phyloP scores from a whole-genome alignment of 2,113 vertebrate genomes.

The western clawed frog (Xenopus tropicalis) region DNA sequence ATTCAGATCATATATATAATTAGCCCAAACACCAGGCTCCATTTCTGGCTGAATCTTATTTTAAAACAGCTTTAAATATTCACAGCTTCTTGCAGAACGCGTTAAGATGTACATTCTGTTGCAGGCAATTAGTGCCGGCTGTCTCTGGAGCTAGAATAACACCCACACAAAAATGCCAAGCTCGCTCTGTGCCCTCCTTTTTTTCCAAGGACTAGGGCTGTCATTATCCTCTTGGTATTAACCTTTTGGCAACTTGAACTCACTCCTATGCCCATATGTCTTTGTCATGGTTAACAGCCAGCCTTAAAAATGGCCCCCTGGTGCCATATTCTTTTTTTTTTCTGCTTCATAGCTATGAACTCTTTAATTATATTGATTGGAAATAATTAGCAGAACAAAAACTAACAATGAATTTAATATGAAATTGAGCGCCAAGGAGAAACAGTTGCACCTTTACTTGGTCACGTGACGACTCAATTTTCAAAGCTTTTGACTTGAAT shows the following conservation, averaged over 20 bases:
- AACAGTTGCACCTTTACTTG: not conserved
- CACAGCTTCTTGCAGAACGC: not conserved
- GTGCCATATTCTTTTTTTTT: no score
- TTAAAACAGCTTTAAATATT: conserved; percentile 21
- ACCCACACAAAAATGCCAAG: conserved; percentile 18
- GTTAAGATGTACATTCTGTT: conserved; percentile 8
- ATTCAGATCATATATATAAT: not conserved
- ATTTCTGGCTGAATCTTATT: not conserved
- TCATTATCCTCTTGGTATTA: no score
- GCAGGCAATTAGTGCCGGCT: conserved; percentile 10
- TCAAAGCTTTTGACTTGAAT: conserved; percentile 28
- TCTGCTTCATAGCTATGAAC: no score
- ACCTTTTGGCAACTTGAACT: no score
- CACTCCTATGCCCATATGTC: no score
- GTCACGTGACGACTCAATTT: conserved; percentile 13
- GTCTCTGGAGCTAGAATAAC: conserved; percentile 10
- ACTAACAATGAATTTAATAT: not conserved
- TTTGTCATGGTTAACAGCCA: no score
- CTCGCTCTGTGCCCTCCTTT: no score
- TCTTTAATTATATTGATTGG: no score
- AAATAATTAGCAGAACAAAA: no score
- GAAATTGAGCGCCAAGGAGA: conserved; percentile 2
- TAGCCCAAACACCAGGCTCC: not conserved
- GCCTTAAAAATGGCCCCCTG: no score
- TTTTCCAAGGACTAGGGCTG: no score